Evolutionary conservation across 2,797 vertebrate genomes (phyloP).

Genomic region (Apodemus agrarius): DNA sequence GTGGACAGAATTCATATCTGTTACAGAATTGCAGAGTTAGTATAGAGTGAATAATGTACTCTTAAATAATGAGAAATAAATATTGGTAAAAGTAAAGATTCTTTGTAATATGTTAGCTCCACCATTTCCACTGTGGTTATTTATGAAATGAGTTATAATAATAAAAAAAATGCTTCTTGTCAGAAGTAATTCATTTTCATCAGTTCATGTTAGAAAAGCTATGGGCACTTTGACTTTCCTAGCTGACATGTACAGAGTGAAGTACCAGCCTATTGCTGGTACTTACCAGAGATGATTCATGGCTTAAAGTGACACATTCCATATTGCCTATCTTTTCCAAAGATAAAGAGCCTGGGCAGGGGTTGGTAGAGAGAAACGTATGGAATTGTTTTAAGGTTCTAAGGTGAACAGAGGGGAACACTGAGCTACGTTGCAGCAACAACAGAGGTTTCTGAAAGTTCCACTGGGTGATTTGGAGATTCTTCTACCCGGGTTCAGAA

Average conservation of each 20-base stretch:
- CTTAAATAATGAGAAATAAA: neutral
- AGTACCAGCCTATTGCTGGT: neutral
- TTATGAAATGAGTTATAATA: neutral
- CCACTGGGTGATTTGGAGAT: neutral
- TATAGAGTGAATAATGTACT: neutral
- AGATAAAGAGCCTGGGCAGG: neutral
- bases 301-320: neutral
- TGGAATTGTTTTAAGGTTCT: neutral
- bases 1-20: neutral
- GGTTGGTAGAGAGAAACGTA: neutral
- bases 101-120: fast-evolving
- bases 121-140: neutral
- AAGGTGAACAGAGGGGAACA: neutral
- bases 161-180: neutral
- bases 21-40: neutral
- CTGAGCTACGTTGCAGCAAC: neutral
- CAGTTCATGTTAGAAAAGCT: neutral
- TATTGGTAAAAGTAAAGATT: neutral
- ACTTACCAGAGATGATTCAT: neutral
- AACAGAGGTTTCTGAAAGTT: neutral
- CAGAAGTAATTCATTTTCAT: neutral
- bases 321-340: neutral
- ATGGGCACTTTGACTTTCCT: neutral
- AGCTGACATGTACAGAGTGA: neutral
- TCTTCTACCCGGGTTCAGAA: neutral